phyloP scores from a whole-genome alignment of 2,888 invertebrate genomes.

The Chorisops tibialis region DNA sequence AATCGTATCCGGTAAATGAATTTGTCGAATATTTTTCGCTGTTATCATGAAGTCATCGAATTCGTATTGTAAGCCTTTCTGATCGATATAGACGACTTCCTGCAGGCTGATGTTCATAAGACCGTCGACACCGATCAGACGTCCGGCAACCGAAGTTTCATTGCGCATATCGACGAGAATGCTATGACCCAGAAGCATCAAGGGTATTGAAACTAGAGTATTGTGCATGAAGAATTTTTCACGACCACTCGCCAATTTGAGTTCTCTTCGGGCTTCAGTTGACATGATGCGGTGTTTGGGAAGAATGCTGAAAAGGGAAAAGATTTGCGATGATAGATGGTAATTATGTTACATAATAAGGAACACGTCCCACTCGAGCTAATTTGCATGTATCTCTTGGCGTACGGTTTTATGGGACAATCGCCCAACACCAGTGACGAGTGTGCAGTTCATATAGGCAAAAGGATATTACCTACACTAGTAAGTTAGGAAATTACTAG shows the following conservation, averaged over 20 bases:
- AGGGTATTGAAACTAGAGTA: constrained; percentile 44
- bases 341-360: too few species aligned
- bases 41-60: constrained; percentile 48
- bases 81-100: constrained; percentile 47
- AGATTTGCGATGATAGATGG: too few species aligned
- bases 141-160: constrained; percentile 48
- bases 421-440: too few species aligned
- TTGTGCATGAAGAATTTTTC: constrained; percentile 47
- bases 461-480: too few species aligned
- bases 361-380: too few species aligned
- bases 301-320: too few species aligned
- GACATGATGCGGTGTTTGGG: too few species aligned
- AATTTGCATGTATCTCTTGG: too few species aligned
- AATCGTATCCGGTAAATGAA: constrained; percentile 44
- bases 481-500: too few species aligned
- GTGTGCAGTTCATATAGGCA: too few species aligned
- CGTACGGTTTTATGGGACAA: too few species aligned
- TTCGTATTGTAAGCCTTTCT: constrained; percentile 43
- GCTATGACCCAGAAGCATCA: constrained; percentile 42
- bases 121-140: constrained; percentile 45
- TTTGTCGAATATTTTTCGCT: constrained; percentile 45
- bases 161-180: constrained; percentile 49
- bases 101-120: constrained; percentile 47
- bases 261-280: neutral
- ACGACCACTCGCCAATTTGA: neutral